Percentiles rank a stretch among this genome's conserved stretches.
phyloP scores from a whole-genome alignment of 2,888 invertebrate genomes.

The Mesoligia furuncula region DNA sequence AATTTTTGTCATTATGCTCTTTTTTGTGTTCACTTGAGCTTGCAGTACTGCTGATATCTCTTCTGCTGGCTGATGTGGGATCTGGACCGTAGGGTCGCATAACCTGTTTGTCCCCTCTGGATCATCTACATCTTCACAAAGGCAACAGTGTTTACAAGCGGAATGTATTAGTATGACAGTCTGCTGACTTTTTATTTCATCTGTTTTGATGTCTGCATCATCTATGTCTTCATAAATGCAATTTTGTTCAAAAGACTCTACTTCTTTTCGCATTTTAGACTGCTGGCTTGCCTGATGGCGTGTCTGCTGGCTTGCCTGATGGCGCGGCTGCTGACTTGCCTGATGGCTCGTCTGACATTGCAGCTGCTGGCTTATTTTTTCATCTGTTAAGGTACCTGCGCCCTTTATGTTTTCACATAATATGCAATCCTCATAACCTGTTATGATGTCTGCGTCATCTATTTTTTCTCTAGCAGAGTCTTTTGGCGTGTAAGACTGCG shows the following conservation, averaged over 20 bases:
- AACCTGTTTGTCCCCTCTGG: too few relatives aligned
- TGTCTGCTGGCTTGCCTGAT: background rate
- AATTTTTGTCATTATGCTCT: background rate
- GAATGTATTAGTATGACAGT: background rate
- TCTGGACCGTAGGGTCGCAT: background rate
- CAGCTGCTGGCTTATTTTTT: background rate
- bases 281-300: background rate
- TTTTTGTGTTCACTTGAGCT: background rate
- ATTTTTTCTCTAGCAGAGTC: background rate
- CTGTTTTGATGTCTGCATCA: background rate
- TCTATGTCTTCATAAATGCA: background rate
- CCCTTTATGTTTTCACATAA: background rate
- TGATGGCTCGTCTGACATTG: background rate
- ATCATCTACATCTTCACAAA: too few relatives aligned
- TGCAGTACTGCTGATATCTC: background rate
- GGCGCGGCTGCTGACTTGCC: background rate
- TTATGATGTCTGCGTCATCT: background rate
- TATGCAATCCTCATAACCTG: background rate
- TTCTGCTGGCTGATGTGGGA: background rate
- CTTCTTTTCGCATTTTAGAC: background rate
- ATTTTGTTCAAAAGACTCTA: too few relatives aligned
- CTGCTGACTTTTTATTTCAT: background rate
- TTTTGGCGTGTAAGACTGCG: background rate
- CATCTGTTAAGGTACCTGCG: background rate
- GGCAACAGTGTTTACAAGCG: background rate